Percentiles rank a stretch among this genome's conserved stretches.
Conservation (phyloP, 2,797 vertebrate species). For the Psittacula echo region DNA sequence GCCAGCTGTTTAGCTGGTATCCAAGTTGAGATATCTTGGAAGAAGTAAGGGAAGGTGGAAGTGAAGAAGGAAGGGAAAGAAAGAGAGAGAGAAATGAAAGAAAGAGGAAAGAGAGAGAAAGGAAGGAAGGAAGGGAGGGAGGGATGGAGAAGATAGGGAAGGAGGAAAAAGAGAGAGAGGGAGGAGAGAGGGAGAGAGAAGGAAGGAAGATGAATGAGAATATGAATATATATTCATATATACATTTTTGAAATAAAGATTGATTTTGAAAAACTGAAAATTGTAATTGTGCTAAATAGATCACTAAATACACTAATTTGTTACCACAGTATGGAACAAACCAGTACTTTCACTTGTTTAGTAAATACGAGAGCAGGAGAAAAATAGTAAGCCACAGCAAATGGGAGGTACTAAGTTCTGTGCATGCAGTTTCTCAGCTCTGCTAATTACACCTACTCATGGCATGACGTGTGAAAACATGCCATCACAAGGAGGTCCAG, state of each 20-base stretch:
- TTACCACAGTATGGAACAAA: neutral
- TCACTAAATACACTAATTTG: neutral
- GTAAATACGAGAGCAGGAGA: neutral
- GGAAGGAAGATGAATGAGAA: neutral
- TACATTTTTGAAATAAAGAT: neutral
- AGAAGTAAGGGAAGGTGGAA: too few relatives aligned
- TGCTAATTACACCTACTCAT: neutral
- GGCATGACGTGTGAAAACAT: neutral
- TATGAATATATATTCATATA: neutral
- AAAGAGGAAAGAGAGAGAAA: too few relatives aligned
- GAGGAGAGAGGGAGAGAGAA: neutral
- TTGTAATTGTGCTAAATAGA: neutral
- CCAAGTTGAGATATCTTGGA: neutral
- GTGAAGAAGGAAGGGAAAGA: too few relatives aligned
- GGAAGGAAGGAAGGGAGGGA: fast-evolving
- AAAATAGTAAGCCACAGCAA: neutral
- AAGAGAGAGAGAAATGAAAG: too few relatives aligned
- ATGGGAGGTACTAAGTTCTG: neutral
- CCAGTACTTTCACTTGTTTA: neutral
- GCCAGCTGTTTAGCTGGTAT: neutral
- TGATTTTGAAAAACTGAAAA: neutral
- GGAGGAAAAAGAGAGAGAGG: too few relatives aligned
- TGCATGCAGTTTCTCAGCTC: neutral
- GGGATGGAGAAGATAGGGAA: too few relatives aligned
- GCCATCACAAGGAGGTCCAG: neutral